These are phyloP conservation scores for Berghia stephanieae DNA, from an alignment of 1,140 invertebrate genomes.

Conservation along the genomic window DNA sequence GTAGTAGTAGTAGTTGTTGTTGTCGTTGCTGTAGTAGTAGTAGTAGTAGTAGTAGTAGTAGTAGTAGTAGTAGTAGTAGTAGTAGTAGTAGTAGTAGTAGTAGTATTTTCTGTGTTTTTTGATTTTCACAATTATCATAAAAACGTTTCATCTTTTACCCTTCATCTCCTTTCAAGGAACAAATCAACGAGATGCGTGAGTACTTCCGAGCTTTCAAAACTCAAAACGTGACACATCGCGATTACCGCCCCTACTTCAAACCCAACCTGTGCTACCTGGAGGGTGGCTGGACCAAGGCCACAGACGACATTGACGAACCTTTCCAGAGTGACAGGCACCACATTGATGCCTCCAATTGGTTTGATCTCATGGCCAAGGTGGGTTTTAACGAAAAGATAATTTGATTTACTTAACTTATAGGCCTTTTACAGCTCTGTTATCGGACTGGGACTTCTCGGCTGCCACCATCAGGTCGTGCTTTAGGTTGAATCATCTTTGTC, in stretches of 20 bases:
- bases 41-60: too few species aligned
- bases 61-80: too few species aligned
- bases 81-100: too few species aligned
- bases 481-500: too few species aligned
- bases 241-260: conserved; percentile 54
- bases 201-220: conserved; percentile 53
- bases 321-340: conserved; percentile 45
- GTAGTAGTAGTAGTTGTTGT: too few species aligned
- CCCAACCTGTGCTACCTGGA: conserved; percentile 55
- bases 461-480: too few species aligned
- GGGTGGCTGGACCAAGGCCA: conserved; percentile 47
- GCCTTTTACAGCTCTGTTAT: too few species aligned
- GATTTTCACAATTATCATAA: background rate
- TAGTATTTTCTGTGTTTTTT: background rate
- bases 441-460: too few species aligned
- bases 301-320: conserved; percentile 39
- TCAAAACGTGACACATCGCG: conserved; percentile 40
- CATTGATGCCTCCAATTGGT: conserved; percentile 41
- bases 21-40: too few species aligned
- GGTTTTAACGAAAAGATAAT: conserved; percentile 20
- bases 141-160: background rate
- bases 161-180: background rate
- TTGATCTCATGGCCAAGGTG: conserved; percentile 41
- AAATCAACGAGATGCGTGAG: conserved; percentile 49
- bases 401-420: too few species aligned